Evolutionary conservation across 2,797 vertebrate genomes (phyloP), one percentile per base, ranked within the genome.

Genomic region (Trachops cirrhosus): DNA sequence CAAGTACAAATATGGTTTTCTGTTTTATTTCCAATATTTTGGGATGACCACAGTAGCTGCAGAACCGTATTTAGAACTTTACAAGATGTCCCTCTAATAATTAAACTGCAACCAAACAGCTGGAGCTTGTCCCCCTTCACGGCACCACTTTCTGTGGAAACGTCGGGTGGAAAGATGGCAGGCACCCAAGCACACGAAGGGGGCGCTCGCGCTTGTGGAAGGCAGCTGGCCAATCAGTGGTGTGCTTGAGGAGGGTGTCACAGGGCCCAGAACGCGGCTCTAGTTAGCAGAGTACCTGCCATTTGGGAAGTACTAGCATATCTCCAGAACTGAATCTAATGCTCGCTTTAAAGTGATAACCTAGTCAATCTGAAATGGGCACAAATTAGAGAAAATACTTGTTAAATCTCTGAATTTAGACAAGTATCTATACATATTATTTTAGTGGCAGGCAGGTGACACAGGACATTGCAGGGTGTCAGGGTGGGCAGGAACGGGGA

Each of bases 361-460:
- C 34, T n/a, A 37, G 24, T 82, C 34, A 62, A 67, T 82, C 15
- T 92, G 62, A 85, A 80, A 73, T 22, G 22, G 59, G 50, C 24
- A 95, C 32, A 62, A 82, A 88, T 80, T 62, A 73, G 26, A 95
- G 32, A 54, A 91, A 93, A 89, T 22, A 44, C 44, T 92, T 92
- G 39, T 73, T 86, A 89, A 89, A 16, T 94, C 46, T 67, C 84
- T 68, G 86, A 90, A 93, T 59, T 52, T 18, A 86, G 64, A 79
- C 32, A 84, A 29, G 89, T 67, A 39, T 79, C 34, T 41, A 59
- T 10, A 80, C 54, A 89, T 73, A 79, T 50, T 57, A 48, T 9
- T 44, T 91, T 52, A 92, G 54, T 50, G 21, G 73, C 46, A 95
- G 44, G 90, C 41, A 88, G n/a, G n/a, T 62, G 77, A 90, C 14